Evolutionary conservation across 2,888 invertebrate genomes (phyloP).

Genomic region (Notodonta dromedarius): DNA sequence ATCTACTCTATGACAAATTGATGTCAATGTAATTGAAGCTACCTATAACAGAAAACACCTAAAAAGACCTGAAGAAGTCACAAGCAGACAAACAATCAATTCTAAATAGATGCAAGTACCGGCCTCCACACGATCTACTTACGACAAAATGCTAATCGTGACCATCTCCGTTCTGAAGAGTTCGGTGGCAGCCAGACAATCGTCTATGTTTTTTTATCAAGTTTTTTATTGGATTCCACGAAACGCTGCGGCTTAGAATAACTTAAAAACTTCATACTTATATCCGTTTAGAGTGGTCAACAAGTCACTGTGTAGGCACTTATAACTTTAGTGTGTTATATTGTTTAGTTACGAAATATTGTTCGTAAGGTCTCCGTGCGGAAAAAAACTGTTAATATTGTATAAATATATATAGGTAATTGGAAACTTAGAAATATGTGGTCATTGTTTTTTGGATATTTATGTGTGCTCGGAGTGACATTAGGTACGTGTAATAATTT

Average conservation of each 20-base stretch:
- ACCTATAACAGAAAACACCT: no score
- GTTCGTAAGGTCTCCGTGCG: not conserved
- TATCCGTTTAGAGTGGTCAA: not conserved
- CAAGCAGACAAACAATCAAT: not conserved
- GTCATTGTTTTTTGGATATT: conserved; percentile 4
- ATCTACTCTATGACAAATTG: no score
- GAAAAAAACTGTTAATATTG: not conserved
- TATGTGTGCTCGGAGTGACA: not conserved
- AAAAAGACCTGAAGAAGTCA: not conserved
- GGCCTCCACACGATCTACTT: not conserved
- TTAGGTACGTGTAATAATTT: not conserved
- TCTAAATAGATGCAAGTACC: not conserved
- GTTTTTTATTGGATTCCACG: not conserved
- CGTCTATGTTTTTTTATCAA: not conserved
- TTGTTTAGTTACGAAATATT: not conserved
- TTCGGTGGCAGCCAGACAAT: not conserved
- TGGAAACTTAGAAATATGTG: not conserved
- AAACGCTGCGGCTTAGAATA: not conserved
- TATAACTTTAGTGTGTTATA: not conserved
- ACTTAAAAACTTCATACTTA: conserved; percentile 3
- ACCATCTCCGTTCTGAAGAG: not conserved
- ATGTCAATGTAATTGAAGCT: no score
- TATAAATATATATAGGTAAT: not conserved
- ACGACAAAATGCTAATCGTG: not conserved
- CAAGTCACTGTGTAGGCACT: not conserved